Conservation (phyloP, 2,113 vertebrate genomes). For the Otis tarda region DNA sequence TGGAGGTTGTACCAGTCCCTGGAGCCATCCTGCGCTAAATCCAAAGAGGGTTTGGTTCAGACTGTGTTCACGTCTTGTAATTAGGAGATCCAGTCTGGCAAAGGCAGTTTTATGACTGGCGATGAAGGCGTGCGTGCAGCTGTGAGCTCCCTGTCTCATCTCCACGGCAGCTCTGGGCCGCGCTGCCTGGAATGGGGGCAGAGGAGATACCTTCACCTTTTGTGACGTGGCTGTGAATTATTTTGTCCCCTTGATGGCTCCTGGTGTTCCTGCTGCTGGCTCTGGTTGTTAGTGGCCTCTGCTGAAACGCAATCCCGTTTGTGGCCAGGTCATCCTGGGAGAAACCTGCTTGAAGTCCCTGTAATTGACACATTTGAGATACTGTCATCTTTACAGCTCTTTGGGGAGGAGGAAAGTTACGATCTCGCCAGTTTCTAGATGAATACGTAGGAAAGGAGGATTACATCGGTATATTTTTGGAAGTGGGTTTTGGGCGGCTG, state of each 20-base stretch:
- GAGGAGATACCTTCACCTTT: neutral
- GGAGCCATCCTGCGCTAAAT: neutral
- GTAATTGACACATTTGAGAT: neutral
- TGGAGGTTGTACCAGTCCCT: slow-evolving; percentile 25
- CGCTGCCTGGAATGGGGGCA: neutral
- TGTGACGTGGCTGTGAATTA: neutral
- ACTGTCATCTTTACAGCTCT: neutral
- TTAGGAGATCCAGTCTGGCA: neutral
- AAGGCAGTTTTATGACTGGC: neutral
- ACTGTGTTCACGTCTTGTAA: neutral
- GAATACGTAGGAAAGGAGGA: neutral
- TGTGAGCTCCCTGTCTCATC: neutral
- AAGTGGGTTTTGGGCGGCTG: neutral
- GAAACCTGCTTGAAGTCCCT: neutral
- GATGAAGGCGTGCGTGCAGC: neutral
- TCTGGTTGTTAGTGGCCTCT: neutral
- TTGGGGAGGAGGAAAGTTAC: neutral
- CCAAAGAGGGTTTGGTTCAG: slow-evolving; percentile 29
- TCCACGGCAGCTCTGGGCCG: neutral
- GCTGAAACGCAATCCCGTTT: neutral
- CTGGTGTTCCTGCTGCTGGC: neutral
- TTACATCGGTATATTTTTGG: rapidly evolving
- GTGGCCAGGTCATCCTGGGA: neutral
- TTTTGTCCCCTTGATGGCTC: neutral
- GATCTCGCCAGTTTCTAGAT: neutral